phyloP scores from a whole-genome alignment of 2,113 vertebrate genomes.

The Antechinus flavipes region DNA sequence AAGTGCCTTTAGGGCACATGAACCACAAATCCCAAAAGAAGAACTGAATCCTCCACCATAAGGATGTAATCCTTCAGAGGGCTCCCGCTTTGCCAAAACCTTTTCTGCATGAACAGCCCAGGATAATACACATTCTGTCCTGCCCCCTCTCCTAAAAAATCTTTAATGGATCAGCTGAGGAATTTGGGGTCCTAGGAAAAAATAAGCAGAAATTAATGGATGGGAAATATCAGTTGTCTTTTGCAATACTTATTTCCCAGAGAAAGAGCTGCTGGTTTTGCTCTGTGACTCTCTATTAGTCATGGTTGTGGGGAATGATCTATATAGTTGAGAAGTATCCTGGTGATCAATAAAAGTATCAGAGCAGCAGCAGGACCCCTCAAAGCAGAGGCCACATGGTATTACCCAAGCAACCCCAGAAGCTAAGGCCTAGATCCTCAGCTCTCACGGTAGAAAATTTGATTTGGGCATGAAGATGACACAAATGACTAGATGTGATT shows the following conservation, averaged over 20 bases:
- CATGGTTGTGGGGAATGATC: not conserved
- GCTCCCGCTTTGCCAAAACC: not conserved
- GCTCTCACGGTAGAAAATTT: not conserved
- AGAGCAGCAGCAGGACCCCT: not conserved
- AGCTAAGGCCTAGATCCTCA: not conserved
- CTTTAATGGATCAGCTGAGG: not conserved
- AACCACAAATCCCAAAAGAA: not conserved
- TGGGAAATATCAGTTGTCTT: not conserved
- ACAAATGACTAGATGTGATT: not conserved
- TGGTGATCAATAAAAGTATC: not conserved
- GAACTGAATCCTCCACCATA: not conserved
- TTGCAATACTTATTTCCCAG: not conserved
- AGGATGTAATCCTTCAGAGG: not conserved
- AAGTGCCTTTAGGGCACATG: not conserved
- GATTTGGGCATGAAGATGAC: not conserved
- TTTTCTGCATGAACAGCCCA: not conserved
- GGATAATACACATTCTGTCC: not conserved
- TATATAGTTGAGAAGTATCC: not conserved
- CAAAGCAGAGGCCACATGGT: not conserved
- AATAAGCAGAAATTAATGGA: not conserved
- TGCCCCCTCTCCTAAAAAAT: rapidly evolving
- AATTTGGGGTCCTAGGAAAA: not conserved
- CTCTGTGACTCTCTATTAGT: not conserved
- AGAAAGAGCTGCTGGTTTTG: not conserved
- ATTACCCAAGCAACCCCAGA: not conserved